phyloP scores from a whole-genome alignment of 1,140 invertebrate species.

The Sycophila sp. region DNA sequence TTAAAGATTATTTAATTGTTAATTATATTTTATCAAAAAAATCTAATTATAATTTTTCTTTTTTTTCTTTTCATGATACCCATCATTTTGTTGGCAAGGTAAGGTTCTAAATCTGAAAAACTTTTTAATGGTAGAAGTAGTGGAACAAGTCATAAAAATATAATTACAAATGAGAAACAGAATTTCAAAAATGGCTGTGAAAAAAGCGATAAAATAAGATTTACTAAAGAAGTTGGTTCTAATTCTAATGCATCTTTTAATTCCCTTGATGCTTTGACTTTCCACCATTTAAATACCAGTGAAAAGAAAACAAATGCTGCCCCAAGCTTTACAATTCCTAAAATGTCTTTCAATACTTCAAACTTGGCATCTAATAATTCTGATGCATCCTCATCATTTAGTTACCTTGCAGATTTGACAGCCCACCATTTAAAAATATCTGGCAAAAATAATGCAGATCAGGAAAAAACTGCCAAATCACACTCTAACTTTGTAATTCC shows the following conservation, averaged over 20 bases:
- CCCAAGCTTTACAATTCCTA: constrained; percentile 21
- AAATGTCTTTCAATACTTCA: constrained; percentile 29
- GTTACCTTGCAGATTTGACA: constrained; percentile 38
- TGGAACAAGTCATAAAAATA: not conserved
- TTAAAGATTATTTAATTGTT: constrained; percentile 16
- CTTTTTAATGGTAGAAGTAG: not conserved
- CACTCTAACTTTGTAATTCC: constrained; percentile 1
- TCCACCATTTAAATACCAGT: constrained; percentile 27
- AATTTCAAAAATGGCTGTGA: not conserved
- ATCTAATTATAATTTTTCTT: constrained; percentile 42
- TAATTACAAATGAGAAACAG: not conserved
- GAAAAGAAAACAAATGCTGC: constrained; percentile 3
- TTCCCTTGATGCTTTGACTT: constrained; percentile 38
- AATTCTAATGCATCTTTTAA: not conserved
- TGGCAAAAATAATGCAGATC: constrained; percentile 2
- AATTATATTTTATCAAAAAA: constrained; percentile 13
- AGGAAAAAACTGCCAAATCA: not conserved
- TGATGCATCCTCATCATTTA: not conserved
- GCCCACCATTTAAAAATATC: constrained; percentile 35
- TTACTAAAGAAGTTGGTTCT: not conserved
- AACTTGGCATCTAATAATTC: not conserved
- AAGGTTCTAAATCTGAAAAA: constrained; percentile 56
- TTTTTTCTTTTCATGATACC: constrained; percentile 64
- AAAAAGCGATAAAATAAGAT: constrained; percentile 15
- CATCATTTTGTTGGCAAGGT: constrained; percentile 65